phyloP scores from a whole-genome alignment of 2,113 vertebrate species.

The Tychaedon coryphoeus region DNA sequence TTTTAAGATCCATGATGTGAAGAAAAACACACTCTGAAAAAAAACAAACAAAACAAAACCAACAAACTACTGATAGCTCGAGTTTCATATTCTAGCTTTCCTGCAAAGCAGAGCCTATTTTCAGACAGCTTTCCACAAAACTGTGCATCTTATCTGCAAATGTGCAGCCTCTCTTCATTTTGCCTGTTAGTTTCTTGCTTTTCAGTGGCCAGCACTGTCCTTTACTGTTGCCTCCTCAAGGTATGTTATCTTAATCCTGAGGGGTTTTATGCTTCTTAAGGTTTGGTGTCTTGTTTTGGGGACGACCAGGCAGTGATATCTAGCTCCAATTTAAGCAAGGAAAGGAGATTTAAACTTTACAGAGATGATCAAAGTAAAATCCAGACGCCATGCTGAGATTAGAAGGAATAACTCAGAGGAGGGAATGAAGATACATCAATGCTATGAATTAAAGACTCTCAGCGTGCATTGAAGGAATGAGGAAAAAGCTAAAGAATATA shows the following conservation, averaged over 20 bases:
- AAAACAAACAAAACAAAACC: background rate
- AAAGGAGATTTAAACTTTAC: background rate
- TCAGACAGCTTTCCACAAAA: background rate
- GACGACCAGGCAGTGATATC: background rate
- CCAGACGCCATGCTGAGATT: background rate
- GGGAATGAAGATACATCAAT: background rate
- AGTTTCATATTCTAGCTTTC: background rate
- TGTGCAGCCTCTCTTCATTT: background rate
- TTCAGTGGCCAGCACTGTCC: background rate
- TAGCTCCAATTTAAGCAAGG: background rate
- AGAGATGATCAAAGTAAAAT: constrained; percentile 31
- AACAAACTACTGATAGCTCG: background rate
- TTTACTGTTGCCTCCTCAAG: background rate
- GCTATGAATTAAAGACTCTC: background rate
- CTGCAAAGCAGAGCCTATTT: background rate
- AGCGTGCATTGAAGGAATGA: background rate
- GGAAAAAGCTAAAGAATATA: background rate
- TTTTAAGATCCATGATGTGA: background rate
- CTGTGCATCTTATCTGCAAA: background rate
- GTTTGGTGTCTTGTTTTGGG: background rate
- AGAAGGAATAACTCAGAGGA: background rate
- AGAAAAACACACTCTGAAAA: background rate
- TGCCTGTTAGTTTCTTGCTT: background rate
- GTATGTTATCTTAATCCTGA: background rate
- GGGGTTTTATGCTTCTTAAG: background rate